These are phyloP conservation scores for Amazona vittata DNA, from an alignment of 2,113 vertebrate genomes.

Conservation along the genomic window DNA sequence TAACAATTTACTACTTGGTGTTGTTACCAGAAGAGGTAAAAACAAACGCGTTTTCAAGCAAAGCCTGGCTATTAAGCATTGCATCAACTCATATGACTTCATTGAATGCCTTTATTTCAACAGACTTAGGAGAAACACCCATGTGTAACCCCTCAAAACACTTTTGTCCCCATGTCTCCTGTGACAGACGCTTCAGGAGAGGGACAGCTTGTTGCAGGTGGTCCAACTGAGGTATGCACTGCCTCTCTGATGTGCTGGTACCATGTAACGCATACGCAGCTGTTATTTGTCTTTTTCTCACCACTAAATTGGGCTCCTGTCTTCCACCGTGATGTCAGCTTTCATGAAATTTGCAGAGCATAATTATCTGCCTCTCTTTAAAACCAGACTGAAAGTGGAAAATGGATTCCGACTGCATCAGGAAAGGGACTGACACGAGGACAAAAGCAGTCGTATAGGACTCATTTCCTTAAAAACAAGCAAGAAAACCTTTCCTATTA, in stretches of 20 bases:
- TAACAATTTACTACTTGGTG: background rate
- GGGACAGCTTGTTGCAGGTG: background rate
- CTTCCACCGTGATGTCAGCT: background rate
- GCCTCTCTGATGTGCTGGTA: background rate
- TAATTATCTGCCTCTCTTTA: background rate
- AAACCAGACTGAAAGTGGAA: background rate
- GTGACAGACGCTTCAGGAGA: background rate
- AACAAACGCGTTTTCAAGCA: background rate
- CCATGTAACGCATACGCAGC: background rate
- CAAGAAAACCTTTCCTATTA: conserved; percentile 13
- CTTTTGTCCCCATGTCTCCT: rapidly evolving
- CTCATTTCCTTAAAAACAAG: conserved; percentile 1
- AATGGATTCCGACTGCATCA: background rate
- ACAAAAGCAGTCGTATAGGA: background rate
- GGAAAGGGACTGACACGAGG: background rate
- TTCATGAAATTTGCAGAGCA: background rate
- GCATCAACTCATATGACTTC: background rate
- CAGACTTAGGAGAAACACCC: background rate
- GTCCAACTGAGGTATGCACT: background rate
- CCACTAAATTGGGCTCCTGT: background rate
- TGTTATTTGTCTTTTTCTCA: background rate
- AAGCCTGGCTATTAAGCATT: background rate
- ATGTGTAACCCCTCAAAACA: background rate
- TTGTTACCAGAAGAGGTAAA: background rate
- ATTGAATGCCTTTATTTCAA: background rate